Conservation (phyloP, 2,888 invertebrate genomes). For the Stenotaenia linearis region DNA sequence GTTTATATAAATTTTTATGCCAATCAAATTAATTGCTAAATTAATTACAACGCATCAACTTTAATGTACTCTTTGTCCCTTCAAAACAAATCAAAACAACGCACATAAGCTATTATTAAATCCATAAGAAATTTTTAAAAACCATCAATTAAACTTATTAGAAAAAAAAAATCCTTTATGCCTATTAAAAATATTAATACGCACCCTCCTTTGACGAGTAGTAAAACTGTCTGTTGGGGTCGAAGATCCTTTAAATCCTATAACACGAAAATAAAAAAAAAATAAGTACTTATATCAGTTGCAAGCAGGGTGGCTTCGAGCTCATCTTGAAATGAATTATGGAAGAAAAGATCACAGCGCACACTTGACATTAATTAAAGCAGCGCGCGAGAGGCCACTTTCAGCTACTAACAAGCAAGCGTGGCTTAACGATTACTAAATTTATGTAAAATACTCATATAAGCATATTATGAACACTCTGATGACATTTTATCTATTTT, state of each 20-base stretch:
- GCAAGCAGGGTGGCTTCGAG: slow-evolving; percentile 3
- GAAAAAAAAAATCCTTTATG: not conserved
- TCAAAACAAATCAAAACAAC: too few species aligned
- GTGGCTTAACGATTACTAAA: not conserved
- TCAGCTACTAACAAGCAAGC: not conserved
- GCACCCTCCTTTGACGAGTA: not conserved
- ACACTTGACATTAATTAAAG: slow-evolving; percentile 23
- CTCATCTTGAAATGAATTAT: slow-evolving; percentile 12
- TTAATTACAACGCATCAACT: too few species aligned
- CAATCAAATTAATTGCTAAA: too few species aligned
- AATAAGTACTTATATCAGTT: slow-evolving; percentile 12
- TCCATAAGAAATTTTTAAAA: not conserved
- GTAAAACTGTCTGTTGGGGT: slow-evolving; percentile 10
- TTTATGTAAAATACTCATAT: not conserved
- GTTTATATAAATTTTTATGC: too few species aligned
- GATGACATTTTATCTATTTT: not conserved
- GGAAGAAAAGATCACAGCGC: slow-evolving; percentile 16
- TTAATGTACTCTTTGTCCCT: too few species aligned
- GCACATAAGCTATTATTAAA: too few species aligned
- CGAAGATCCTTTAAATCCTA: slow-evolving; percentile 16
- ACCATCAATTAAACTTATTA: too few species aligned
- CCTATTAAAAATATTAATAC: not conserved
- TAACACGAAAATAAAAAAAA: not conserved
- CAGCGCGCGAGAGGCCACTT: not conserved
- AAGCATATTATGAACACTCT: not conserved